Evolutionary conservation across 2,888 invertebrate species (phyloP).

Genomic region (Eilema sororculum): DNA sequence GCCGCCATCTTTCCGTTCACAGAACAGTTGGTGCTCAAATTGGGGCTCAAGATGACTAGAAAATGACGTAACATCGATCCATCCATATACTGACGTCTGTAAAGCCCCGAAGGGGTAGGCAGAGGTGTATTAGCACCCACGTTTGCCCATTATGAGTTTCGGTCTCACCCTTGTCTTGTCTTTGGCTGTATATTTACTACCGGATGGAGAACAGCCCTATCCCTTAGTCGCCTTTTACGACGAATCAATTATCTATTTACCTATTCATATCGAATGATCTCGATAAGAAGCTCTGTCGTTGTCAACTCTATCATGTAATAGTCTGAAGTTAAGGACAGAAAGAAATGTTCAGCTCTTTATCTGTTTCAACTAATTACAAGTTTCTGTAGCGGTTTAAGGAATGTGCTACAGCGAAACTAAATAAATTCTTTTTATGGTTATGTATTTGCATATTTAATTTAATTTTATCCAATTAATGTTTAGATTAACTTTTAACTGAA

Average conservation of each 20-base stretch:
- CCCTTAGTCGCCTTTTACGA: no score
- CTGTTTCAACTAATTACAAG: conserved; percentile 63
- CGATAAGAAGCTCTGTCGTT: background rate
- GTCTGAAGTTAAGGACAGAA: conserved; percentile 31
- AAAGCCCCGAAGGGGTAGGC: no score
- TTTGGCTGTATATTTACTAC: no score
- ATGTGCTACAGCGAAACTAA: conserved; percentile 45
- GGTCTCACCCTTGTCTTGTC: no score
- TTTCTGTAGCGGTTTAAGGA: conserved; percentile 51
- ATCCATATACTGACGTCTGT: no score
- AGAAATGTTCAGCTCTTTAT: conserved; percentile 55
- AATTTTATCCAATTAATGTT: background rate
- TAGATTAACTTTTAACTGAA: conserved; percentile 1
- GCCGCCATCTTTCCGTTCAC: no score
- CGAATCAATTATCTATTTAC: background rate
- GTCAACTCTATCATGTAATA: background rate
- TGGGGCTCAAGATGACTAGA: no score
- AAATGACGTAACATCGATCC: no score
- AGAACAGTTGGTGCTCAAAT: no score
- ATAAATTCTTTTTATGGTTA: conserved; percentile 11
- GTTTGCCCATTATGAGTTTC: no score
- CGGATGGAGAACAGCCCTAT: no score
- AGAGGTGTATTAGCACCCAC: no score
- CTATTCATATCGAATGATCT: background rate
- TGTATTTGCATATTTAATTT: conserved; percentile 8